Conservation (phyloP, 2,888 invertebrate species). For the Cataglyphis livida region DNA sequence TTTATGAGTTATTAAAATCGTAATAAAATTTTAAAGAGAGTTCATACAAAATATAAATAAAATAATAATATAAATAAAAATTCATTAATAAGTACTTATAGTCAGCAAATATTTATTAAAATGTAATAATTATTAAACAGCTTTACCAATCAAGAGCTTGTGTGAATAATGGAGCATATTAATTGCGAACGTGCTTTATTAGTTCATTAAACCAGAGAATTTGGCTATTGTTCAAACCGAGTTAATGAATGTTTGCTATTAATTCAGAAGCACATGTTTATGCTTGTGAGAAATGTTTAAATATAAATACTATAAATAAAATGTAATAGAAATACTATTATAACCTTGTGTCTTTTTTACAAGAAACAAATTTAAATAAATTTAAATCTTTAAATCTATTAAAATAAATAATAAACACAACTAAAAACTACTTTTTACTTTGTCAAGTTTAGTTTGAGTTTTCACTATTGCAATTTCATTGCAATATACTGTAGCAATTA, state of each 20-base stretch:
- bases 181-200: slow-evolving; percentile 10
- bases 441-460: background rate
- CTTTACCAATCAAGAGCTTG: background rate
- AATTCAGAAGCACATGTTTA: slow-evolving; percentile 19
- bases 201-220: slow-evolving; percentile 40
- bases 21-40: background rate
- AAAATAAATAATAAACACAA: background rate
- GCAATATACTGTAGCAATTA: slow-evolving; percentile 7
- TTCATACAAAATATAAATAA: background rate
- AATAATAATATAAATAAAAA: background rate
- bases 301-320: background rate
- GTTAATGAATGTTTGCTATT: slow-evolving; percentile 22
- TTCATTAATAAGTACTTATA: background rate
- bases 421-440: background rate
- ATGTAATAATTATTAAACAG: background rate
- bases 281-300: background rate
- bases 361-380: background rate
- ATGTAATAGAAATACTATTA: no score
- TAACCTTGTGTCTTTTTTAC: background rate
- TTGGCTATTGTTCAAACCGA: slow-evolving; percentile 27
- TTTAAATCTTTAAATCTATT: background rate
- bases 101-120: background rate
- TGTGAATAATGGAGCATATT: slow-evolving; percentile 21
- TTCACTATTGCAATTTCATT: slow-evolving; percentile 3
- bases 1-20: background rate